Percentiles rank a stretch among this genome's conserved stretches.
Evolutionary conservation across 64 coral and sea anemone genomes (phyloP).

Genomic region (Actinia tenebrosa): DNA sequence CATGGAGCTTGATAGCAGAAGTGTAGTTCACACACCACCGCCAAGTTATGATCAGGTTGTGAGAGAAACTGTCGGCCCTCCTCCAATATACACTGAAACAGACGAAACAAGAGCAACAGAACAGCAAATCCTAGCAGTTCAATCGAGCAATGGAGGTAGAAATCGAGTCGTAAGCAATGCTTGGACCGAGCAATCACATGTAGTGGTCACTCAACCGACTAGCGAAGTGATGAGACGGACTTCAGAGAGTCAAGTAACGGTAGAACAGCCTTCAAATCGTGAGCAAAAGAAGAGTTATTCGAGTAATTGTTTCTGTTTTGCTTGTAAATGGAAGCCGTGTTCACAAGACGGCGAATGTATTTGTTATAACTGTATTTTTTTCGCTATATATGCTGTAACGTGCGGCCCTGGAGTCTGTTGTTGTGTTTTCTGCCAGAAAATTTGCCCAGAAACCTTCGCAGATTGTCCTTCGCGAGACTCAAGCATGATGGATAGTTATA

Average conservation of each 20-base stretch:
- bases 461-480: conserved; percentile 3
- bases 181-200: not conserved
- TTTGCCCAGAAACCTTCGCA: conserved; percentile 17
- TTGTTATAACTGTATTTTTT: conserved; percentile 19
- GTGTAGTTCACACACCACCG: not conserved
- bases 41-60: not conserved
- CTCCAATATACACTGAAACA: conserved; percentile 5
- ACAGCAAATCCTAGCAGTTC: not conserved
- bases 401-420: not conserved
- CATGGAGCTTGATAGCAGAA: not conserved
- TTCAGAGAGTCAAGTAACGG: not conserved
- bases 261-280: conserved; percentile 6
- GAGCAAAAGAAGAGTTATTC: not conserved
- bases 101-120: not conserved
- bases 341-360: conserved; percentile 1
- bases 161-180: not conserved
- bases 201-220: not conserved
- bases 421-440: not conserved
- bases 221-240: not conserved
- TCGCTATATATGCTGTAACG: not conserved
- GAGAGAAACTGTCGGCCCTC: not conserved
- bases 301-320: conserved; percentile 8
- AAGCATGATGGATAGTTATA: conserved; percentile 18
- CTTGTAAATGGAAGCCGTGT: conserved; percentile 18
- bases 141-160: not conserved